Percentiles rank a stretch among this genome's conserved stretches.
These are phyloP conservation scores for Mormyrus proboscirostris DNA, from an alignment of 2,797 vertebrate genomes.

Conservation along the genomic window DNA sequence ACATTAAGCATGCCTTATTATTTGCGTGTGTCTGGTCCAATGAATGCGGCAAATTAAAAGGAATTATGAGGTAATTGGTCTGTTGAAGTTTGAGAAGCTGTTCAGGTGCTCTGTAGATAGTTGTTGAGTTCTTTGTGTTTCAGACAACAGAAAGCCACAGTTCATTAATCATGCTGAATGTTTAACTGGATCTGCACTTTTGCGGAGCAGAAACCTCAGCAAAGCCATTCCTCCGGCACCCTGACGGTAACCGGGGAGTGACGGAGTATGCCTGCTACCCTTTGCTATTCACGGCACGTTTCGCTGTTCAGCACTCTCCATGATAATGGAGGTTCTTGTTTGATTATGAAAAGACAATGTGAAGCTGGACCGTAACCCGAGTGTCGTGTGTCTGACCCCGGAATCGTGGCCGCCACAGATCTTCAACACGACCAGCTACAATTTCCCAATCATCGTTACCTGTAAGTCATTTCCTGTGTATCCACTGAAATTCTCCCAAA, in stretches of 20 bases:
- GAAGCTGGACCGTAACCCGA: not conserved
- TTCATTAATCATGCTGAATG: conserved; percentile 60
- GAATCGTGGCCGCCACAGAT: not conserved
- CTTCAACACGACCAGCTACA: not conserved
- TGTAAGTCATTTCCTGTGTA: not conserved
- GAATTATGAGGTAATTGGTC: conserved; percentile 10
- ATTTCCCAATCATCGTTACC: not conserved
- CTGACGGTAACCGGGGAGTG: conserved; percentile 48
- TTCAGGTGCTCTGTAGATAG: not conserved
- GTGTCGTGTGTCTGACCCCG: not conserved
- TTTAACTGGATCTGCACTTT: conserved; percentile 40
- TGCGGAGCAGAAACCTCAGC: conserved; percentile 35
- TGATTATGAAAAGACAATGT: not conserved
- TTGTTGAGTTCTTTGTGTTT: conserved; percentile 40
- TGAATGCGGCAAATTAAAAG: not conserved
- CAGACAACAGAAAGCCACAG: conserved; percentile 38
- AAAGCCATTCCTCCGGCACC: conserved; percentile 27
- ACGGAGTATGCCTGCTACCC: conserved; percentile 33
- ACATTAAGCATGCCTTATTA: not conserved
- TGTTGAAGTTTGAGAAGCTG: not conserved
- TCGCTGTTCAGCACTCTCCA: not conserved
- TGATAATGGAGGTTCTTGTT: not conserved
- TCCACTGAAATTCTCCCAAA: not conserved
- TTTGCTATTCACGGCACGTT: not conserved
- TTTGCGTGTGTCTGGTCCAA: not conserved